phyloP scores from a whole-genome alignment of 1,140 invertebrate genomes.

The Drosophila elegans region DNA sequence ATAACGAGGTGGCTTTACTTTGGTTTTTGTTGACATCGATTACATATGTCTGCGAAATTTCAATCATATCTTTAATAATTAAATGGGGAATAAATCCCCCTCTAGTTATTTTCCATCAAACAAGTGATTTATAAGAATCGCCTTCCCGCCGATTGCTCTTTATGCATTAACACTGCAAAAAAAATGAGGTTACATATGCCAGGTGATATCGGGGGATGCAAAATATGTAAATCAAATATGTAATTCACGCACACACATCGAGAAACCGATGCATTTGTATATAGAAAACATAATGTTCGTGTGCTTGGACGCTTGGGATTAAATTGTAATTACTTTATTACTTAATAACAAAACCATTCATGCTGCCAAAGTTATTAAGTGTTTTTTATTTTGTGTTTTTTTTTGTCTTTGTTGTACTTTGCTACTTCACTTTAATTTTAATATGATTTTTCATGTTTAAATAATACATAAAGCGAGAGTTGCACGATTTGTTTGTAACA shows the following conservation, averaged over 20 bases:
- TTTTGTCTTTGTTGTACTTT: background rate
- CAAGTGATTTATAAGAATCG: background rate
- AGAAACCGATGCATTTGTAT: constrained; percentile 4
- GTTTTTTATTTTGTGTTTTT: constrained; percentile 16
- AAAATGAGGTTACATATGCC: constrained; percentile 13
- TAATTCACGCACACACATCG: constrained; percentile 8
- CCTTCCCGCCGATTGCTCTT: background rate
- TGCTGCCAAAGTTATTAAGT: constrained; percentile 73
- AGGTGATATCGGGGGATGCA: background rate
- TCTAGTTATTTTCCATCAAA: background rate
- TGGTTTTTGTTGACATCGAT: no score
- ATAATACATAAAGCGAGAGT: constrained; percentile 35
- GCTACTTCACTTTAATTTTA: constrained; percentile 47
- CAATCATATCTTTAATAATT: background rate
- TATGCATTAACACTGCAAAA: background rate
- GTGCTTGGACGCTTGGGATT: constrained; percentile 57
- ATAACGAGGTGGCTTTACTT: background rate
- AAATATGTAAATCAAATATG: constrained; percentile 52
- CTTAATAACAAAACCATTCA: constrained; percentile 80
- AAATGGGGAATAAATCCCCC: background rate
- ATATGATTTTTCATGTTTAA: constrained; percentile 54
- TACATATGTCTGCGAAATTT: background rate
- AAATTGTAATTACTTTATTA: constrained; percentile 80
- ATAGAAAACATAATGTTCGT: constrained; percentile 15
- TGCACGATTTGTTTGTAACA: background rate